Base-by-base conservation (phyloP, 2,113 vertebrate species). In the Camarhynchus parvulus region DNA sequence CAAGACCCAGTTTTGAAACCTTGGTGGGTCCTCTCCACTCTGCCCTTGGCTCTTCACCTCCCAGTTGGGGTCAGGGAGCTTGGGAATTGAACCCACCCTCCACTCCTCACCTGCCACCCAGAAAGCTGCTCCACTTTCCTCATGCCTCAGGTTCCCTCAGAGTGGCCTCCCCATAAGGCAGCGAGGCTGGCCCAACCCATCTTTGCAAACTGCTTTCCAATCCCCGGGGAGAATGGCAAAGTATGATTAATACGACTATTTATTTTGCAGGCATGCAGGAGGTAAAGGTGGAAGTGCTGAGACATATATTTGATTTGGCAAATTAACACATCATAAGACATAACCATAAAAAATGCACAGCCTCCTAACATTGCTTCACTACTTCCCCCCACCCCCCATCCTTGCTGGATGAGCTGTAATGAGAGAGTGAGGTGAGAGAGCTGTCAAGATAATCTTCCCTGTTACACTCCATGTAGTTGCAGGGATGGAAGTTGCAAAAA, bases 261-360 rank as follows among this genome's bases (percentile, higher is more conserved):
- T 96, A 95, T 97, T 96, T 96, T 97, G 79, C 85, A 94, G 92
- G 79, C 75, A 64, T 77, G 92, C 81, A 5, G 94, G 87, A 93
- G 68, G 90, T 91, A 95, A 90, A 90, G 89, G 95, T 95, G 94
- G 92, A 94, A 96, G 92, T 84, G 81, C 82, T 73, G 91, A 95
- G 92, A 88, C 86, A 59, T 97, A 91, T 89, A 96, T 95, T 95
- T 94, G 92, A 92, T 95, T 95, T 95, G 96, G 95, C 96, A 96
- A 96, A 97, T 97, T 97, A 97, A 92, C 93, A 96, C 95, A 96
- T 97, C 95, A 94, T 92, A 93, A 93, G 90, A 95, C 91, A 92
- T 95, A 95, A 89, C 93, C 89, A 83, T 95, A 95, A 96, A 96
- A 94, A 95, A 89, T 75, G 63, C 47, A 4, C 76, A 75, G 82